These are phyloP conservation scores for Cheilosia grossa DNA, from an alignment of 2,888 invertebrate species.

Conservation along the genomic window DNA sequence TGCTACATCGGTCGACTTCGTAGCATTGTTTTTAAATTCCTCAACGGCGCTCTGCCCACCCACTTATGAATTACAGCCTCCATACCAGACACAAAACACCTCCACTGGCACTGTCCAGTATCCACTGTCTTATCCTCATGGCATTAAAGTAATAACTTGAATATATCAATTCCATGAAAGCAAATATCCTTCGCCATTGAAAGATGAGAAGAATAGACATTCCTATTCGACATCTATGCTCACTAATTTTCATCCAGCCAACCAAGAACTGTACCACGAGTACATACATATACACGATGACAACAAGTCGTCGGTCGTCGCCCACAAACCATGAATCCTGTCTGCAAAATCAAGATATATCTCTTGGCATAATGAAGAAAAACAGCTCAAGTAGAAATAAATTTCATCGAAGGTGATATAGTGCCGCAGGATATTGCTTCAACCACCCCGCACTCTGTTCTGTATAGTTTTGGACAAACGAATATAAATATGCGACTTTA, in stretches of 20 bases:
- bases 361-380: constrained; percentile 75
- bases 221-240: constrained; percentile 3
- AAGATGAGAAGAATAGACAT: constrained; percentile 42
- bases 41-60: too few relatives aligned
- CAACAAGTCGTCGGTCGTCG: constrained; percentile 20
- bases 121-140: too few relatives aligned
- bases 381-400: constrained; percentile 76
- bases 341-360: constrained; percentile 76
- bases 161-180: constrained; percentile 27
- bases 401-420: constrained; percentile 75
- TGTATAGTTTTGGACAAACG: constrained; percentile 32
- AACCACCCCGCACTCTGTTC: constrained; percentile 3
- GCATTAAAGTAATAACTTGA: constrained; percentile 41
- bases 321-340: constrained; percentile 63
- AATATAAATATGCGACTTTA: constrained; percentile 61
- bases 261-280: background rate
- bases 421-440: constrained; percentile 66
- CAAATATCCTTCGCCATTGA: constrained; percentile 6
- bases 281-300: background rate
- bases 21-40: too few relatives aligned
- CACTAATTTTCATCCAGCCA: background rate
- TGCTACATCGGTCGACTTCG: too few relatives aligned
- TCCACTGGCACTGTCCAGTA: too few relatives aligned
- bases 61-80: too few relatives aligned
- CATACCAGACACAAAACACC: too few relatives aligned